Conservation (phyloP, 2,113 vertebrate genomes). For the Dasyurus viverrinus region DNA sequence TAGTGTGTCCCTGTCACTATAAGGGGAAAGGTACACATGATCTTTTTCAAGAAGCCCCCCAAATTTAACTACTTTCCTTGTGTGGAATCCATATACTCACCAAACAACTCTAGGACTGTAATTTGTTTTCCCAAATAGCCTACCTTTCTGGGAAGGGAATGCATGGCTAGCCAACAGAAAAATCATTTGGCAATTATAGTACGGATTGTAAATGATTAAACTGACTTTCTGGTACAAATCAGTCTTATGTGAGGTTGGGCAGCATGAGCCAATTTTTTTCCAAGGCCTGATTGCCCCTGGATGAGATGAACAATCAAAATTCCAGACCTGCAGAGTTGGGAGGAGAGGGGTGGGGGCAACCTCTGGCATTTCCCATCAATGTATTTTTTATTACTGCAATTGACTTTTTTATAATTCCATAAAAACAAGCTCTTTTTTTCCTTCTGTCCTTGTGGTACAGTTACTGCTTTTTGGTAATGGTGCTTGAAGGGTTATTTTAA, state of each 20-base stretch:
- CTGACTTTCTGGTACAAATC: conserved; percentile 1
- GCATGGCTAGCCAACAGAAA: neutral
- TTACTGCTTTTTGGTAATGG: neutral
- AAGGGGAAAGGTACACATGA: neutral
- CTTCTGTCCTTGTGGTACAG: neutral
- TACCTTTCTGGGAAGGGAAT: neutral
- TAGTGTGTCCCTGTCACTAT: neutral
- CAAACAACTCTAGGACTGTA: neutral
- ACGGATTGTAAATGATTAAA: neutral
- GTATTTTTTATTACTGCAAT: neutral
- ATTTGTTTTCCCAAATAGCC: neutral
- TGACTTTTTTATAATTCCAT: conserved; percentile 2
- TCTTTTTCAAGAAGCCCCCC: neutral
- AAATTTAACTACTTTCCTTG: neutral
- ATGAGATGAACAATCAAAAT: conserved; percentile 20
- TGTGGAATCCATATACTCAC: neutral
- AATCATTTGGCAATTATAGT: conserved; percentile 1
- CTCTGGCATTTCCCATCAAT: neutral
- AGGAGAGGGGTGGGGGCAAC: neutral
- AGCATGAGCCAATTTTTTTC: conserved; percentile 3
- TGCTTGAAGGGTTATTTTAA: neutral
- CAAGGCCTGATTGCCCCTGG: neutral
- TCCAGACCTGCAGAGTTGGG: neutral
- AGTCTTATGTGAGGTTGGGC: conserved; percentile 1
- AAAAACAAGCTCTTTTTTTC: neutral